Percentiles rank a stretch among this genome's conserved stretches.
Evolutionary conservation across 1,140 invertebrate genomes (phyloP).

Genomic region (Solen grandis): DNA sequence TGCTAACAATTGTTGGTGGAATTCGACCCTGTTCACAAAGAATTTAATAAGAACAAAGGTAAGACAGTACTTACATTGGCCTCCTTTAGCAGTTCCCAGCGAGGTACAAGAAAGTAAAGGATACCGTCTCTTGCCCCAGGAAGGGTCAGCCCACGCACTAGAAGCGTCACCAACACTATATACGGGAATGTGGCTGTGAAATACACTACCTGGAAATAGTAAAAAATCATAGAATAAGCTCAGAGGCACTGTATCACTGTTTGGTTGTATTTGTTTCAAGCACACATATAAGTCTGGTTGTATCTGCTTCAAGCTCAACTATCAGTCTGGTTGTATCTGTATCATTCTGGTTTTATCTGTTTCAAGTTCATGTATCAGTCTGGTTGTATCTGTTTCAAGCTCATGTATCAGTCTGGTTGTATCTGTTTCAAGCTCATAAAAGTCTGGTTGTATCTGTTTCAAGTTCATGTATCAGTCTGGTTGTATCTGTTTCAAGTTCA

Average conservation of each 20-base stretch:
- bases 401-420: too few species aligned
- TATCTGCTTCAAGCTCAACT: background rate
- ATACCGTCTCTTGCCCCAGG: slow-evolving; percentile 74
- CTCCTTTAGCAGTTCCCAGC: slow-evolving; percentile 90
- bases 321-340: background rate
- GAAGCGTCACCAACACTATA: slow-evolving; percentile 79
- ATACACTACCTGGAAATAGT: slow-evolving; percentile 91
- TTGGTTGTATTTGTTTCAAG: background rate
- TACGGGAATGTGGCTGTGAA: slow-evolving; percentile 86
- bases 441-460: too few species aligned
- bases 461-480: too few species aligned
- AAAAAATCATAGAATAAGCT: too few species aligned
- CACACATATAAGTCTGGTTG: background rate
- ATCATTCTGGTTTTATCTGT: background rate
- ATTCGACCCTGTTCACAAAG: too few species aligned
- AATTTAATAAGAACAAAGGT: too few species aligned
- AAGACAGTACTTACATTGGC: slow-evolving; percentile 88
- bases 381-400: too few species aligned
- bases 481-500: too few species aligned
- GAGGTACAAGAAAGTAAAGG: slow-evolving; percentile 90
- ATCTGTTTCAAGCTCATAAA: too few species aligned
- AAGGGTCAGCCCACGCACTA: slow-evolving; percentile 79
- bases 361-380: too few species aligned
- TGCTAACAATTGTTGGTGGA: too few species aligned
- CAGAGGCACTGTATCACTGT: background rate